Evolutionary conservation across 2,797 vertebrate species (phyloP).

Genomic region (Hydrocynus forskahlii): DNA sequence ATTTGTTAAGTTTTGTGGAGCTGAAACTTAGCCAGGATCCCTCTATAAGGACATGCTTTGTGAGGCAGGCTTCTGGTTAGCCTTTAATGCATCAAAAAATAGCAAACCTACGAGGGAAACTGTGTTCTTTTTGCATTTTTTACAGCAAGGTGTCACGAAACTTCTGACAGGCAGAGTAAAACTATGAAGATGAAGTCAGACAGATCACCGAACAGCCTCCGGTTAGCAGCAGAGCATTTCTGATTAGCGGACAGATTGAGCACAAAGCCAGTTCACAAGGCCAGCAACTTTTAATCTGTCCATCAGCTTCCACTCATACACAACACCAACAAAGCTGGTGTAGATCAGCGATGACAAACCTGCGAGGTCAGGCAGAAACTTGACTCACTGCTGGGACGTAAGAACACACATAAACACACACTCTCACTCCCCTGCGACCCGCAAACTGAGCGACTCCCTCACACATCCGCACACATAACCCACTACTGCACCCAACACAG

Average conservation of each 20-base stretch:
- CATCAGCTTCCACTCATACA: conserved; percentile 34
- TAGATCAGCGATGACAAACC: conserved; percentile 73
- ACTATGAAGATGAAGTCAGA: background rate
- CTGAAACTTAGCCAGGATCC: no score
- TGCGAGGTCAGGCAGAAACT: conserved; percentile 79
- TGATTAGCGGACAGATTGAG: background rate
- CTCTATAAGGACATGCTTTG: no score
- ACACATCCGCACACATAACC: background rate
- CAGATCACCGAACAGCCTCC: background rate
- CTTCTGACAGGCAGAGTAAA: background rate
- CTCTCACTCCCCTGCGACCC: background rate
- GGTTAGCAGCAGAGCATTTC: conserved; percentile 18
- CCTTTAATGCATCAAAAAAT: no score
- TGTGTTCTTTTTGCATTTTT: no score
- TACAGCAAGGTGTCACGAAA: conserved; percentile 2
- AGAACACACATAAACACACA: background rate
- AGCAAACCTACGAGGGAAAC: no score
- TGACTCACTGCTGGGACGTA: conserved; percentile 69
- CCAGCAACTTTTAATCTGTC: conserved; percentile 37
- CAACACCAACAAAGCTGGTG: conserved; percentile 78
- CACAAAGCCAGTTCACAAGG: conserved; percentile 25
- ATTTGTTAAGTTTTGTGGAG: no score
- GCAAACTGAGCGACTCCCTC: background rate
- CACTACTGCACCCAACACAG: no score
- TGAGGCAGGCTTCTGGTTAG: no score